phyloP scores from a whole-genome alignment of 2,113 vertebrate genomes.

The Xyrauchen texanus region DNA sequence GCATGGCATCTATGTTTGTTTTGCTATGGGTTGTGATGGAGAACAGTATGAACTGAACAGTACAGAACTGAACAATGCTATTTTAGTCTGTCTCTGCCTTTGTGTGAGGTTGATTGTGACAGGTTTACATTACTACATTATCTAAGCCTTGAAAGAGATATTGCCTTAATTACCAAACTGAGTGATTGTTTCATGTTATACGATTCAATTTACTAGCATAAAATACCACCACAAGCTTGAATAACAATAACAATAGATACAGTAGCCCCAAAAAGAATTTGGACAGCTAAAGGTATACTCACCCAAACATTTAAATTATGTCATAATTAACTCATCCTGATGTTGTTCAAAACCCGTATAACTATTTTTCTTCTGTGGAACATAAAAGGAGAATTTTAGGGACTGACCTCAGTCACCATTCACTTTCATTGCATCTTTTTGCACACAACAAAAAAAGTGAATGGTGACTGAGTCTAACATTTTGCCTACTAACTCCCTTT shows the following conservation, averaged over 20 bases:
- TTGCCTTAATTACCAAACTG: neutral
- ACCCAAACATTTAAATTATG: no score
- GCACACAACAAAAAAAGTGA: no score
- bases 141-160: neutral
- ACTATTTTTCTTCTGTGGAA: no score
- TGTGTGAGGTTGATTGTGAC: constrained; percentile 27
- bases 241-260: neutral
- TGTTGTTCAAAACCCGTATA: no score
- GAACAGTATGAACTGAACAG: constrained; percentile 26
- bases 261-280: no score
- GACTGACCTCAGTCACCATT: no score
- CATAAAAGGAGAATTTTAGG: no score
- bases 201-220: neutral
- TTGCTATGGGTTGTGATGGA: constrained; percentile 7
- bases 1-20: constrained; percentile 61
- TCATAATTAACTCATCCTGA: no score
- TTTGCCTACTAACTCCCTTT: no score
- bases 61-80: neutral
- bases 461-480: no score
- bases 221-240: neutral
- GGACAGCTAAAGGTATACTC: no score
- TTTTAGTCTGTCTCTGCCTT: constrained; percentile 33
- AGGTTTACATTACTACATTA: constrained; percentile 52
- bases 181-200: neutral
- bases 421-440: no score